Conservation (phyloP, 2,888 invertebrate genomes). For the Stramonita haemastoma region DNA sequence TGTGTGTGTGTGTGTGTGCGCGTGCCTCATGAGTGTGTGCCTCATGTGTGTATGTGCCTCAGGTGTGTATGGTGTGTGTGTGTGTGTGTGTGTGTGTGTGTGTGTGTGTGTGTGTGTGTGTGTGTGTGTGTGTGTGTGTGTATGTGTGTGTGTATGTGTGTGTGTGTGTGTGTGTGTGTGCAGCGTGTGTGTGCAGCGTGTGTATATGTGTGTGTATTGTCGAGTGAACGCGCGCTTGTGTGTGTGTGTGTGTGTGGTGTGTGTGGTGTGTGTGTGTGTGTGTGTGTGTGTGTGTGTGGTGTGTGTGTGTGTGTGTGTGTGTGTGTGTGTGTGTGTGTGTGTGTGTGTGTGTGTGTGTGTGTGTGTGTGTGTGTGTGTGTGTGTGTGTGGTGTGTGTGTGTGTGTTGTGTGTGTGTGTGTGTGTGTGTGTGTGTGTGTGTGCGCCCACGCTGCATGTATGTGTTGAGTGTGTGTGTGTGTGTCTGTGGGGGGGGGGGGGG, state of each 20-base stretch:
- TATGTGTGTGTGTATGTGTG: too few species aligned
- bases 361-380: conserved; percentile 14
- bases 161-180: too few species aligned
- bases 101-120: too few species aligned
- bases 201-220: too few species aligned
- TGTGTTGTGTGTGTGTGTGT: neutral
- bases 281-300: neutral
- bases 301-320: conserved; percentile 20
- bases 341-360: conserved; percentile 13
- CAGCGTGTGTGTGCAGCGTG: too few species aligned
- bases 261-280: neutral
- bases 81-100: too few species aligned
- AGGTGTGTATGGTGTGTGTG: too few species aligned
- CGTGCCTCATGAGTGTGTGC: neutral
- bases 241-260: too few species aligned
- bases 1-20: neutral
- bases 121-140: too few species aligned
- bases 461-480: neutral
- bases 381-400: neutral
- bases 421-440: neutral
- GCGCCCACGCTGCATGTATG: neutral
- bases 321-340: neutral
- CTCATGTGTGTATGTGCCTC: neutral
- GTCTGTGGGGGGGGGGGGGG: too few species aligned
- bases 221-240: too few species aligned